Conservation (phyloP, 2,888 invertebrate genomes). For the Noctuana brunneofusca region DNA sequence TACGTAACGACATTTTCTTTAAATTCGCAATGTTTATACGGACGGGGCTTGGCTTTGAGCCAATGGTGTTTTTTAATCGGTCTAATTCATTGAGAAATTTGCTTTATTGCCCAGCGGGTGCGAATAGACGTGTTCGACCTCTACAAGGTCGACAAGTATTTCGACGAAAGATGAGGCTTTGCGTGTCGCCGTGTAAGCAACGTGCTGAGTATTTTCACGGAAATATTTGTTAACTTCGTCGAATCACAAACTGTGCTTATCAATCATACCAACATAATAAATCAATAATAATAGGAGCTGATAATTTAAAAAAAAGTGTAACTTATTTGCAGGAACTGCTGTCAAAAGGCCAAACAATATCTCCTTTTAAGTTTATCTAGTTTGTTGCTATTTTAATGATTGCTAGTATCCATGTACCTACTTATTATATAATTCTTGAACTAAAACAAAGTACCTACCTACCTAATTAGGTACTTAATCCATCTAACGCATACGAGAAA, state of each 20-base stretch:
- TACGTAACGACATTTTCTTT: conserved; percentile 76
- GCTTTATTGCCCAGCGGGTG: conserved; percentile 69
- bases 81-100: conserved; percentile 77
- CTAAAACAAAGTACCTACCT: no score
- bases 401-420: no score
- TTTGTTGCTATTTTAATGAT: no score
- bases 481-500: no score
- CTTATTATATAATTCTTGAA: no score
- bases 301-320: no score
- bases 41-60: conserved; percentile 69
- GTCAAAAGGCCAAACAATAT: no score
- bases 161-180: conserved; percentile 45
- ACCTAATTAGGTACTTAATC: no score
- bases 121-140: conserved; percentile 71
- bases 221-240: not conserved
- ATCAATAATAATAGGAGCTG: no score
- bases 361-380: no score
- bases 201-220: not conserved
- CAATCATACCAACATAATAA: not conserved
- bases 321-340: no score
- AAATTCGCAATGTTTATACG: conserved; percentile 77
- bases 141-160: conserved; percentile 67
- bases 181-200: conserved; percentile 28
- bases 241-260: not conserved
- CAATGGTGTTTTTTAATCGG: conserved; percentile 78